phyloP scores from a whole-genome alignment of 2,113 vertebrate species.

The Suncus etruscus region DNA sequence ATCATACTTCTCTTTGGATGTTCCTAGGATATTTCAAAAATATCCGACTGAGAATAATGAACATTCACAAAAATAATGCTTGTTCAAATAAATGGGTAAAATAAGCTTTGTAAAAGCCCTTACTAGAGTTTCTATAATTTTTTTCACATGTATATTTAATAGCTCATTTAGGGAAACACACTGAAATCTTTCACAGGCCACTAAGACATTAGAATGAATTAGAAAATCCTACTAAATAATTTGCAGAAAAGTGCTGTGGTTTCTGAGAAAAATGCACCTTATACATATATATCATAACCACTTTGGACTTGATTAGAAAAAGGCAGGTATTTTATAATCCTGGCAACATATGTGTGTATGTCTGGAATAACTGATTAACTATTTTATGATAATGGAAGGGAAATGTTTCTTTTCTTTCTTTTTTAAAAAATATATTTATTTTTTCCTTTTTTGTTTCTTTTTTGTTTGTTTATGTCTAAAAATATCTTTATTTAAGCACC shows the following conservation, averaged over 20 bases:
- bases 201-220: constrained; percentile 16
- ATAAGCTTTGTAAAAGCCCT: constrained; percentile 2
- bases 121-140: not conserved
- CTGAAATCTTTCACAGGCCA: not conserved
- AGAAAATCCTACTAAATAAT: constrained; percentile 40
- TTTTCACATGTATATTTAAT: not conserved
- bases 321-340: constrained; percentile 48
- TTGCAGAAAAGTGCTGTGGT: not conserved
- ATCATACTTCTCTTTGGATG: constrained; percentile 49
- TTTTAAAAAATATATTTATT: too few relatives aligned
- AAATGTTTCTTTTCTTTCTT: constrained; percentile 29
- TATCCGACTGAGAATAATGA: not conserved
- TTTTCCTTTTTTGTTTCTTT: too few relatives aligned
- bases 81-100: constrained; percentile 42
- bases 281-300: constrained; percentile 56
- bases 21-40: not conserved
- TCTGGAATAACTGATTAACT: constrained; percentile 57
- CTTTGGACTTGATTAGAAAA: constrained; percentile 53
- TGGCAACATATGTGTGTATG: constrained; percentile 8
- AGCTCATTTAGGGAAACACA: not conserved
- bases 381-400: constrained; percentile 75
- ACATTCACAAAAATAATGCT: constrained; percentile 51
- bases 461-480: too few relatives aligned
- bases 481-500: too few relatives aligned
- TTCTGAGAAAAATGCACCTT: not conserved